Base-by-base conservation (phyloP, 2,888 invertebrate genomes). In the Carterocephalus palaemon region DNA sequence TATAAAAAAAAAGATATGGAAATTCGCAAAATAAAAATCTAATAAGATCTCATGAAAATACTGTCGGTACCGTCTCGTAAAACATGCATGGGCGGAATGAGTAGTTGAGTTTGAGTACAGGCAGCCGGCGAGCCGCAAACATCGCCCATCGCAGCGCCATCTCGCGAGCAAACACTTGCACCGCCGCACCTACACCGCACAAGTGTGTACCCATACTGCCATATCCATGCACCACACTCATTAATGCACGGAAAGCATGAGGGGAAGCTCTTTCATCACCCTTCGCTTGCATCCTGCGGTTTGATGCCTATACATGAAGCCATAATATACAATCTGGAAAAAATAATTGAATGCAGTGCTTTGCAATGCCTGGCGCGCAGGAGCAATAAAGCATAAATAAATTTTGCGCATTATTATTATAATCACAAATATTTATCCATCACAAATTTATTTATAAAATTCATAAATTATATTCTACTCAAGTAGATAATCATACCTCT, bases 111-210 rank as follows among this genome's bases (percentile, higher is more conserved):
- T n/a, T n/a, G n/a, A 56, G 56, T 53, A 65, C 74, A 65, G 67
- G 62, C 68, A 70, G 75, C 67, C 69, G 62, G 62, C 59, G 54
- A 64, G 70, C 75, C 72, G 68, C 78, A 78, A 80, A 77, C 82
- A 77, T 70, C 73, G 41, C 24, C 32, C 32, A 70, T 63, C 61
- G 70, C 66, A 66, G 54, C 43, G 36, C 70, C 75, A 79, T 79
- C 76, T 74, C 70, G 67, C 68, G 67, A 69, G 70, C 67, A 82
- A 83, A 84, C 82, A 81, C 66, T 61, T 60, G 47, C 62, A 23
- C 31, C 43, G n/a, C 26, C 41, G 33, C 41, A 36, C 43, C 29
- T 36, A 29, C 34, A 22, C 12, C 29, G 20, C 26, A 42, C 28
- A 42, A 34, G 22, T 28, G 22, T 20, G 16, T 52, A 59, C 58